Evolutionary conservation across 1,140 invertebrate genomes (phyloP), one percentile per base, ranked within the genome.

Genomic region (Drosophila subobscura): DNA sequence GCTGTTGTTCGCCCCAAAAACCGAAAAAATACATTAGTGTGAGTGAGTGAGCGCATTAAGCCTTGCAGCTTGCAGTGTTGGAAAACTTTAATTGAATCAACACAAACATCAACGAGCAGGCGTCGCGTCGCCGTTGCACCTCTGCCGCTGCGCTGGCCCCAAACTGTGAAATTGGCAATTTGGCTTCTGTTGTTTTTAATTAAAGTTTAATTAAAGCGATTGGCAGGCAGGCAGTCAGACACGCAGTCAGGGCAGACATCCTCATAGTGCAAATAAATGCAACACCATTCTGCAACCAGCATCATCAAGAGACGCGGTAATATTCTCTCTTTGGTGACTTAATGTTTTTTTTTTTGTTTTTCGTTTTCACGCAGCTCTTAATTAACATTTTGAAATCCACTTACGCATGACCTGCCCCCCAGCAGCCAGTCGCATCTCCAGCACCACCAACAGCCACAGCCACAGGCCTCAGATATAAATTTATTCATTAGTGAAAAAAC

Each of bases 61-160:
- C 44, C 45, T 6, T 4, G 29, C 61, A 61, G 68, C 56, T 71
- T 37, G 72, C 46, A 77, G 78, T 85, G 81, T 67, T 77, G 65
- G 70, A 77, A 81, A 86, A 85, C 64, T 81, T 88, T 86, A 86
- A 85, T 85, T 85, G 83, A 80, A 81, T 85, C 72, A 79, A 74
- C 74, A 70, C 55, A 71, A 81, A 88, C 75, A 86, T 70, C 56
- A 73, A 46, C 65, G 61, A 73, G 51, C 74, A 65, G 58, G 51
- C 46, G 45, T 42, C 44, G 12, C 41, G 64, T 27, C 61, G 49
- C 37, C 22, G 55, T 20, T 8, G 59, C 58, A 53, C 49, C 14
- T 22, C 37, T 33, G 56, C 37, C 10, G 44, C 47, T 49, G 60
- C 56, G 33, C 25, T 45, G 25, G n/a, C 37, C 50, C 45, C 29